Evolutionary conservation across 2,113 vertebrate species (phyloP).

Genomic region (Peromyscus leucopus): DNA sequence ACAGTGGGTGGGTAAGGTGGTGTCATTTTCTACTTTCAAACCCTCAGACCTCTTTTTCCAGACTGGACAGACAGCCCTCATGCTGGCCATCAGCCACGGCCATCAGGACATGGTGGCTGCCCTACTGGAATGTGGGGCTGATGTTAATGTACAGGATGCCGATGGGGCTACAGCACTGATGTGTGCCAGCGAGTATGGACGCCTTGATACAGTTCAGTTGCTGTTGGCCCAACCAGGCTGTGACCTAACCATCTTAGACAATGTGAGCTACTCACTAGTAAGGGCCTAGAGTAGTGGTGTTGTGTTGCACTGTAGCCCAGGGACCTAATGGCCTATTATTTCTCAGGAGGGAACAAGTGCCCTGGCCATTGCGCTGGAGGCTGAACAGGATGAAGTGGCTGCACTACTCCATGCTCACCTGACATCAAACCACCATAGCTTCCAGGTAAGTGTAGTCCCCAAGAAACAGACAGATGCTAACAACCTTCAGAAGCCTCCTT

Average conservation of each 20-base stretch:
- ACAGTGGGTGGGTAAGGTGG: fast-evolving
- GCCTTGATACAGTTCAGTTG: conserved; percentile 91
- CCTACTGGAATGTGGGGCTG: conserved; percentile 91
- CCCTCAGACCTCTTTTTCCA: conserved; percentile 68
- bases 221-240: conserved; percentile 94
- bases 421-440: conserved; percentile 80
- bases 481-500: neutral
- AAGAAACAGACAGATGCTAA: neutral
- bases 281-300: neutral
- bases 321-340: fast-evolving
- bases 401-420: conserved; percentile 93
- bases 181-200: conserved; percentile 96
- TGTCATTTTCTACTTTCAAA: neutral
- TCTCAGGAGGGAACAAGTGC: conserved; percentile 96
- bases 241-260: conserved; percentile 91
- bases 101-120: conserved; percentile 95
- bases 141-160: conserved; percentile 94
- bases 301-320: neutral
- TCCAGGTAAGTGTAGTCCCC: conserved; percentile 86
- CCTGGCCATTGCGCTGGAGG: conserved; percentile 94
- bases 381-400: conserved; percentile 94
- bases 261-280: conserved; percentile 86
- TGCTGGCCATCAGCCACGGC: conserved; percentile 96
- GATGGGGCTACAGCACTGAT: conserved; percentile 97
- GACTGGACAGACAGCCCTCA: conserved; percentile 96